phyloP scores from a whole-genome alignment of 37 sponge, comb jelly and placozoan genomes.

The Ianthella basta region DNA sequence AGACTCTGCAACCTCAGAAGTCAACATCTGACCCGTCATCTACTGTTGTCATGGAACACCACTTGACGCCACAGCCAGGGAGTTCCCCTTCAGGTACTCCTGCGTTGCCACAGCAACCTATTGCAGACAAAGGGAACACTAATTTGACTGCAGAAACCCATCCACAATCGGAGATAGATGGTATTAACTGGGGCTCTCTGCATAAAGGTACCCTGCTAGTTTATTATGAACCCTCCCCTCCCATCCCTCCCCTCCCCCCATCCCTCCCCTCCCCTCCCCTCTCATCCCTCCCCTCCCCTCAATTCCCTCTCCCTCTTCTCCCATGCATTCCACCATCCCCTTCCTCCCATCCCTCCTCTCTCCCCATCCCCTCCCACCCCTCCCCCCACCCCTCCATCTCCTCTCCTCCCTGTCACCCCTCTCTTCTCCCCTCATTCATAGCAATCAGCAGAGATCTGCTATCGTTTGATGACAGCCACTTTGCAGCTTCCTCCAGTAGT shows the following conservation, averaged over 20 bases:
- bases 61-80: too few relatives aligned
- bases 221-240: neutral
- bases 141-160: too few relatives aligned
- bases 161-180: too few relatives aligned
- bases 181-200: too few relatives aligned
- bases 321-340: neutral
- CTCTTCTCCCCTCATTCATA: neutral
- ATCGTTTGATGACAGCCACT: neutral
- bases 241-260: neutral
- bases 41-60: too few relatives aligned
- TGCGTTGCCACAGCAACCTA: too few relatives aligned
- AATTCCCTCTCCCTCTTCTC: neutral
- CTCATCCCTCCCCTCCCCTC: constrained; percentile 4
- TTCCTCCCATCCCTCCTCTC: neutral
- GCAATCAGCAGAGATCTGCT: neutral
- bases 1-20: too few relatives aligned
- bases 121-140: too few relatives aligned
- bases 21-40: too few relatives aligned
- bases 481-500: neutral
- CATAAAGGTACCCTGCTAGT: neutral
- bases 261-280: constrained; percentile 13
- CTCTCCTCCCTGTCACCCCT: neutral
- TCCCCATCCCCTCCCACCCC: neutral
- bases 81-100: too few relatives aligned
- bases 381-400: neutral